Base-by-base conservation (phyloP, 2,797 vertebrate genomes). In the Anguilla marmorata region DNA sequence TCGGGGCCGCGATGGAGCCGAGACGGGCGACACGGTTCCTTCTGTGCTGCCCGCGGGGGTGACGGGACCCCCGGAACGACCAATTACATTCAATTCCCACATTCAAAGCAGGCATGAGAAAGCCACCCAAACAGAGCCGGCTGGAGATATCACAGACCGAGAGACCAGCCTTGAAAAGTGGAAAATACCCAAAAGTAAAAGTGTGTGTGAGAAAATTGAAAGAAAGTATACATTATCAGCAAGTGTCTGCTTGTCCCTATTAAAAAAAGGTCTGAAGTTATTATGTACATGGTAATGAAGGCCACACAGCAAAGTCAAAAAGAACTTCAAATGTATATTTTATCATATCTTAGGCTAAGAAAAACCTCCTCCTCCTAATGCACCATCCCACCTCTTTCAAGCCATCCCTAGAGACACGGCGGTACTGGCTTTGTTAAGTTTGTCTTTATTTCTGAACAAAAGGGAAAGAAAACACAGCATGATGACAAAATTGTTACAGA, bases 321-420 rank as follows among this genome's bases (percentile, higher is more conserved):
- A 37, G 83, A 48, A 90, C 89, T 87, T 88, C 83, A 86, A 87
- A 90, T 88, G 90, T 89, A 89, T 90, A 89, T 90, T 90, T 92
- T 87, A 91, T 66, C 85, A 90, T 90, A 90, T 74, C 74, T 90
- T 84, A 84, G 87, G 76, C 85, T 76, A 69, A 50, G 50, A 88
- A n/a, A 84, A 63, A 52, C 27, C 6, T 24, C 84, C 21, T 45
- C 66, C 27, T 50, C n/a, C 66, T 41, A 54, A 50, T 16, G 48
- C 14, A 14, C 41, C 48, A 58, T n/a, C 37, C 86, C 33, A 0
- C 8, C 56, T 74, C 56, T 48, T 87, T 87, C 8, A 24, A 50
- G 33, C 50, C 54, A 6, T 50, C 37, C 54, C 82, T 56, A 84
- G 82, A 84, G 50, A 56, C 24, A 56, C 52, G 14, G n/a, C 9